Evolutionary conservation across 1,140 invertebrate species (phyloP).

Genomic region (Neodiprion lecontei): DNA sequence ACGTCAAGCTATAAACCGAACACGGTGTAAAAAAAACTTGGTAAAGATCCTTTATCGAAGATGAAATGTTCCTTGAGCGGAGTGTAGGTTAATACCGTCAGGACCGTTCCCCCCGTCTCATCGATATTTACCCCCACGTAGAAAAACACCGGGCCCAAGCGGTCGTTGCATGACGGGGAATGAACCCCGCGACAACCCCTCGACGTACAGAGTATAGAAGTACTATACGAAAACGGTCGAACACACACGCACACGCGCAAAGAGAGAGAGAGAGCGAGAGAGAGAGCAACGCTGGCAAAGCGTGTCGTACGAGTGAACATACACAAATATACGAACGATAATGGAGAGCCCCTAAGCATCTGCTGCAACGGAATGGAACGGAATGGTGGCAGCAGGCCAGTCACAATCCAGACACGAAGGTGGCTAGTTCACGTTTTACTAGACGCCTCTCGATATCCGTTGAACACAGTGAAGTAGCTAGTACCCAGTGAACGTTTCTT

Average conservation of each 20-base stretch:
- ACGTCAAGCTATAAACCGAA: too few species aligned
- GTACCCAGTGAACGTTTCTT: too few species aligned
- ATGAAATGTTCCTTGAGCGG: too few species aligned
- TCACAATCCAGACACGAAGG: not conserved
- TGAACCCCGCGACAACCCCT: constrained; percentile 36
- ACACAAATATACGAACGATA: constrained; percentile 30
- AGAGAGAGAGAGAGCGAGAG: too few species aligned
- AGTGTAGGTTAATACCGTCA: not conserved
- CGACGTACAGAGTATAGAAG: constrained; percentile 6
- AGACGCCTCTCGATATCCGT: too few species aligned
- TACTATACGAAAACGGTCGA: not conserved
- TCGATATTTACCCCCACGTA: not conserved
- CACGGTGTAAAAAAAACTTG: too few species aligned
- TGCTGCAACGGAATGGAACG: constrained; percentile 49
- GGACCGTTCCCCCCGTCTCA: not conserved
- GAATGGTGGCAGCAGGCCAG: constrained; percentile 44
- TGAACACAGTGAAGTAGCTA: too few species aligned
- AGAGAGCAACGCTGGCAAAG: too few species aligned
- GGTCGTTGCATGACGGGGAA: constrained; percentile 21
- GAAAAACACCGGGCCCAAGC: constrained; percentile 39
- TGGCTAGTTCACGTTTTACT: too few species aligned
- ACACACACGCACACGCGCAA: not conserved
- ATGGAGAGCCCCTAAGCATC: constrained; percentile 45
- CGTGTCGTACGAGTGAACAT: constrained; percentile 29
- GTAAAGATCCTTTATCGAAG: too few species aligned